Conservation (phyloP, 2,113 vertebrate genomes). For the Catharus fuscescens region DNA sequence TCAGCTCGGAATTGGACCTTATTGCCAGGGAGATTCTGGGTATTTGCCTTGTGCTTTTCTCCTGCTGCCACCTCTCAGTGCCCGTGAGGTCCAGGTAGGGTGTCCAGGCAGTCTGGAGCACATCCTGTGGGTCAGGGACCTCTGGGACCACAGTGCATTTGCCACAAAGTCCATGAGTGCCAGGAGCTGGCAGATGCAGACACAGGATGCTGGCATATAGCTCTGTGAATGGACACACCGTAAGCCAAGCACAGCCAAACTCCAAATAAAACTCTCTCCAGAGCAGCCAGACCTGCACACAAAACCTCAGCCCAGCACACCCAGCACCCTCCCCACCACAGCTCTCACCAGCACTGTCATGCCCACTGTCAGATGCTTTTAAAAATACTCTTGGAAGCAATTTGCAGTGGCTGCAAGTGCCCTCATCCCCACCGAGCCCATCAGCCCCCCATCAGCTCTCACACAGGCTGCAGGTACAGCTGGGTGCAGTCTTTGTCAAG, state of each 20-base stretch:
- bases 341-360: not conserved
- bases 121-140: not conserved
- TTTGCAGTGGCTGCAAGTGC: not conserved
- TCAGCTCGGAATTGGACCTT: accelerated
- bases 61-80: not conserved
- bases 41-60: not conserved
- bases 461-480: not conserved
- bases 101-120: not conserved
- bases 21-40: no score
- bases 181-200: not conserved
- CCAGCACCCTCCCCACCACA: not conserved
- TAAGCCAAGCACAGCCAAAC: not conserved
- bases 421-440: not conserved
- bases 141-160: not conserved
- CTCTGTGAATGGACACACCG: accelerated
- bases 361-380: not conserved
- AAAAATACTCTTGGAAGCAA: not conserved
- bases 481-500: not conserved
- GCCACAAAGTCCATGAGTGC: accelerated
- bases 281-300: not conserved
- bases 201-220: not conserved
- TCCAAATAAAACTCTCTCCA: not conserved
- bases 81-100: not conserved
- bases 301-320: not conserved
- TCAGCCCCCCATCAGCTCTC: not conserved